Percentiles rank a stretch among this genome's conserved stretches.
phyloP scores from a whole-genome alignment of 2,888 invertebrate species.

The Penaeus monodon region DNA sequence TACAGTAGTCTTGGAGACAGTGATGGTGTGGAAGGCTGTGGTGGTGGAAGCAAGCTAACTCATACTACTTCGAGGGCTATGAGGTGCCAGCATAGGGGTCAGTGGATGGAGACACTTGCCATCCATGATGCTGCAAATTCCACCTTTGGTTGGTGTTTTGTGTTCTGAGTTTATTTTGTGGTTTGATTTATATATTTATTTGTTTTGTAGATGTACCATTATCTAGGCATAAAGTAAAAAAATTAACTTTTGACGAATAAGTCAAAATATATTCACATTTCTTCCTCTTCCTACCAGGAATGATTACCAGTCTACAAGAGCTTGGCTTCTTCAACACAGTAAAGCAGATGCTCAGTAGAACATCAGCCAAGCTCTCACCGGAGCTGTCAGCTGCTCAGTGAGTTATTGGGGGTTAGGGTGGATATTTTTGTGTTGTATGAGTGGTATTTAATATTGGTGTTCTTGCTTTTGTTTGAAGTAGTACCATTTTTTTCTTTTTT shows the following conservation, averaged over 20 bases:
- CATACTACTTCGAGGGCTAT: conserved; percentile 12
- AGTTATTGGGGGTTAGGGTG: neutral
- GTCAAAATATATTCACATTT: neutral
- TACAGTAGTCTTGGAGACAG: conserved; percentile 56
- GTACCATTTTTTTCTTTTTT: too few species aligned
- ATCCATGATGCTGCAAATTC: conserved; percentile 36
- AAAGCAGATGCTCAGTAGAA: neutral
- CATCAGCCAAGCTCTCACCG: conserved; percentile 10
- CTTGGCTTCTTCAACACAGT: conserved; percentile 26
- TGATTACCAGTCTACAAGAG: conserved; percentile 22
- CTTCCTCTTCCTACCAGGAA: conserved; percentile 4
- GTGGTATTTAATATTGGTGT: too few species aligned
- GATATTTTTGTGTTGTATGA: neutral
- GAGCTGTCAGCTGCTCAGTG: conserved; percentile 31
- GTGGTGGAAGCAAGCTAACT: conserved; percentile 12
- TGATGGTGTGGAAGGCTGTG: conserved; percentile 61
- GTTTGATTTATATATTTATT: neutral
- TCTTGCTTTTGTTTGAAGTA: too few species aligned
- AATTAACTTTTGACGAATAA: too few species aligned
- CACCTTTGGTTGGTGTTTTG: conserved; percentile 6
- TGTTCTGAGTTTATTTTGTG: neutral
- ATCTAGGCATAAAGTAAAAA: neutral
- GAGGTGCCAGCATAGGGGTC: conserved; percentile 38
- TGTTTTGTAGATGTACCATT: neutral
- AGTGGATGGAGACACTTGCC: conserved; percentile 35